These are phyloP conservation scores for Rhipidura dahli DNA, from an alignment of 2,113 vertebrate genomes.

Conservation along the genomic window DNA sequence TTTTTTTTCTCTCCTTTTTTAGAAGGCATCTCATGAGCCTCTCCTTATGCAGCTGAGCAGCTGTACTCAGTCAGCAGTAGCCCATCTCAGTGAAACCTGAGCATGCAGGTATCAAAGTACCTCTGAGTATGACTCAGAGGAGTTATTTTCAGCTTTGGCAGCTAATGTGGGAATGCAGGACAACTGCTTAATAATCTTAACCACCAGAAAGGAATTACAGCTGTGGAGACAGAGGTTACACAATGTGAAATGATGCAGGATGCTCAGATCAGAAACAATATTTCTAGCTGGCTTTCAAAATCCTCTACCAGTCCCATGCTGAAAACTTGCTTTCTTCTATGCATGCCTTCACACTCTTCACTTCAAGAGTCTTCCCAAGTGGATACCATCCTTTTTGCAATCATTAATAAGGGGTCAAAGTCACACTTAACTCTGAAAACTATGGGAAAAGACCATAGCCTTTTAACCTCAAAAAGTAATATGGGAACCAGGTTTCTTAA, in stretches of 20 bases:
- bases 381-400: background rate
- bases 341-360: accelerated
- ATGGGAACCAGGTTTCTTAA: background rate
- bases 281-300: background rate
- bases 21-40: background rate
- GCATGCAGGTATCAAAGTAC: background rate
- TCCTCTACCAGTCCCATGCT: background rate
- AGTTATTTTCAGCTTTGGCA: background rate
- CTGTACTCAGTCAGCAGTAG: background rate
- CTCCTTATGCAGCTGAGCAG: background rate
- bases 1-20: background rate
- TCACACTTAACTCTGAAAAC: background rate
- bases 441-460: background rate
- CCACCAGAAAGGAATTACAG: background rate
- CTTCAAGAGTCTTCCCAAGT: background rate
- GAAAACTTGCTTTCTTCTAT: background rate
- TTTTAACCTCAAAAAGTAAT: background rate
- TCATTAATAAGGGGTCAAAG: background rate
- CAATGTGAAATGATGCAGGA: accelerated
- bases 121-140: background rate
- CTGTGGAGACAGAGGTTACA: background rate
- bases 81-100: background rate
- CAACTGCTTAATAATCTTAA: background rate
- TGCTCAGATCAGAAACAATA: background rate
- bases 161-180: background rate